These are phyloP conservation scores for Centrocercus urophasianus DNA, from an alignment of 2,113 vertebrate genomes.

Conservation along the genomic window DNA sequence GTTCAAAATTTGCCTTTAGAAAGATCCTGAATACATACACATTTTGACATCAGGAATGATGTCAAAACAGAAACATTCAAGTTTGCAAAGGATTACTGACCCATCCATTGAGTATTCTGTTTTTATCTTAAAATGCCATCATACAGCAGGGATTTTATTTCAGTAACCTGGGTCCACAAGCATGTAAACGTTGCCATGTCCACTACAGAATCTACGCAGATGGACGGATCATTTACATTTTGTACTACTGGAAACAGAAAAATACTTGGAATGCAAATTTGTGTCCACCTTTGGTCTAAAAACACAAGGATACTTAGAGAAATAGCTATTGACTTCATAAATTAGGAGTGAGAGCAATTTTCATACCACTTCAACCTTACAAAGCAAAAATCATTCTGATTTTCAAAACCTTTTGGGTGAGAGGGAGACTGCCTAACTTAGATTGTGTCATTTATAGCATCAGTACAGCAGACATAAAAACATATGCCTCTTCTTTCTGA, in stretches of 20 bases:
- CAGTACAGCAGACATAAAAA: background rate
- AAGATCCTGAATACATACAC: background rate
- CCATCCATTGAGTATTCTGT: background rate
- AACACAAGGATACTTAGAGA: background rate
- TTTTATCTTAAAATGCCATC: background rate
- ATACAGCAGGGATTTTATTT: background rate
- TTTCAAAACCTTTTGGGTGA: background rate
- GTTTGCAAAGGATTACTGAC: background rate
- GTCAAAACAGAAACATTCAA: background rate
- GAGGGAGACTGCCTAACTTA: background rate
- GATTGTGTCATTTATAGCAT: background rate
- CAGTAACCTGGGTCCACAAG: background rate
- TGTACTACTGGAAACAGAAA: background rate
- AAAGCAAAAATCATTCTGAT: background rate
- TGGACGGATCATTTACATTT: background rate
- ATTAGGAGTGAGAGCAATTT: background rate
- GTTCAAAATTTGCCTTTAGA: background rate
- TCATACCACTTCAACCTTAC: background rate
- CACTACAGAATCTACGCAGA: background rate
- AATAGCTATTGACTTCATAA: slow-evolving; percentile 6
- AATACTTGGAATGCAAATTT: background rate
- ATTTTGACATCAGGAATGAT: background rate
- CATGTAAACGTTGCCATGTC: background rate
- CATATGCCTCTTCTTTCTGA: background rate
- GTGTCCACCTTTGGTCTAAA: background rate